Base-by-base conservation (phyloP, 2,113 vertebrate genomes). In the Furnarius figulus region DNA sequence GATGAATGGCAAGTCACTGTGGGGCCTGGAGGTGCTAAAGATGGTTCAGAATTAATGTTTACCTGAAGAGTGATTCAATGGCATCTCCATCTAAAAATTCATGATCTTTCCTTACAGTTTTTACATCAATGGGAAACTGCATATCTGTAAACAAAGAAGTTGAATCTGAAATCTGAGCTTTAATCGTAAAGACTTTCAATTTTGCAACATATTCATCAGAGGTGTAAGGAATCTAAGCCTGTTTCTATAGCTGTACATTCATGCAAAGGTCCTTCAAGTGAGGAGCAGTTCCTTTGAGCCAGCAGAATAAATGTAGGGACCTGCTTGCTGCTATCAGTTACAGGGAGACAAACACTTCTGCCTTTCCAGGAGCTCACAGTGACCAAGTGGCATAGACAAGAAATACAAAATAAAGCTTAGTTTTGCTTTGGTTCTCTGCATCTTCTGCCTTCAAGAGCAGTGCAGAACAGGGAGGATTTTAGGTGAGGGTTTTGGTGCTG, bases 81-180 rank as follows among this genome's bases (percentile, higher is more conserved):
- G 97, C 97, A 95, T 98, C 98, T 65, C 94, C 93, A 95, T 98
- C 98, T 97, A 98, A 97, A 95, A 98, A 98, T n/a, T 97, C 98
- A 74, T 98, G 98, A 82, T 98, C 98, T 87, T 95, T 97, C 91
- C 96, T 98, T 78, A 97, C 98, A 78, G 97, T 97, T 89, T 98
- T 97, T 70, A 97, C 95, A 79, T 98, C 97, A 94, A 98, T 96
- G 49, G 98, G 98, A 93, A 98, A 98, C 90, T 97, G 97, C 94
- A 97, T 98, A 83, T 98, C 98, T 98, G 92, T 35, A 84, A 95
- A 93, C 58, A 80, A 65, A 97, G 67, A 93, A 71, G 53, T 17
- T 62, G 66, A 85, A 62, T 44, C 67, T 90, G 62, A 93, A 76
- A 87, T 47, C 35, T 18, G 44, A 72, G 30, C 23, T 56, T 18